Evolutionary conservation across 2,888 invertebrate species (phyloP), one percentile per base, ranked within the genome.

Genomic region (Synanthedon andrenaeformis): DNA sequence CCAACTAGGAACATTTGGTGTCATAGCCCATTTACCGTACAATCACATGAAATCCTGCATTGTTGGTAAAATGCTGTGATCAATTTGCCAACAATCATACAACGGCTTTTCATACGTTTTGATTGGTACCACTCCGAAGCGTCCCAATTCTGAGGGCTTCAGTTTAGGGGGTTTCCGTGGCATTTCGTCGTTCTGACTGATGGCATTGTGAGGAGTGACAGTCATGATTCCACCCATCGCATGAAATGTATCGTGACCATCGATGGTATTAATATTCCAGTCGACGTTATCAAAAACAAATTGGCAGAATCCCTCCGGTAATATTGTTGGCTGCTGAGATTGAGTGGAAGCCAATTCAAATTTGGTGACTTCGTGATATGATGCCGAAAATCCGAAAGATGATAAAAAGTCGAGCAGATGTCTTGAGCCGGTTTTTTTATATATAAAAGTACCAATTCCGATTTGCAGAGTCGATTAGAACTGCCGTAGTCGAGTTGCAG

Each of bases 231-330:
- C 59, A 41, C 59, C 62, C 61, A 62, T 61, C 13, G 53, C 53
- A 53, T 61, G 58, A 51, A 61, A 58, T 45, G 59, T 61, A 51
- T 58, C 56, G 41, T 53, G 48, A 42, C 59, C 59, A 54, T 61
- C 58, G 49, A 58, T 51, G 49, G 60, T 58, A 28, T 56, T 54
- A 35, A 50, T 41, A 42, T 59, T 62, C 53, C 55, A 57, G 55
- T 62, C 58, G 6, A 57, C 58, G 56, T 60, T 62, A 49, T 62
- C 59, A 55, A 57, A 62, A 49, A 59, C 58, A 55, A 60, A 60
- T 23, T 59, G 60, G 17, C 14, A 53, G 42, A 56, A 56, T n/a
- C 55, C 56, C 53, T 54, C 53, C 53, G 53, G 53, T 51, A 53
- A 55, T 10, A 57, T 54, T 53, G 51, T 53, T 53, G 48, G 54